These are phyloP conservation scores for Clamator glandarius DNA, from an alignment of 2,797 vertebrate species.

Conservation along the genomic window DNA sequence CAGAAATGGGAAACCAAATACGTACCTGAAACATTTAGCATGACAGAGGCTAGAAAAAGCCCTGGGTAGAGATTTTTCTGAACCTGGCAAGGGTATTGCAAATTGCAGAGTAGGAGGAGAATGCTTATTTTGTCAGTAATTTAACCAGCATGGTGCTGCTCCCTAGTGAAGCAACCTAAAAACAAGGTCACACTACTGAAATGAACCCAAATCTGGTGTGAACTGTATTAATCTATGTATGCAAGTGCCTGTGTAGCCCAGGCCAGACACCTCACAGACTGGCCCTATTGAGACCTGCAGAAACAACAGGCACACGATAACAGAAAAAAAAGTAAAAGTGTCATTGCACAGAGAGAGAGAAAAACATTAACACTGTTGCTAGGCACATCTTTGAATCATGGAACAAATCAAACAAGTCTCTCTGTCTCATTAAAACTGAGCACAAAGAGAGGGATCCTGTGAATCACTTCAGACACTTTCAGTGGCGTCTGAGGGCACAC, in stretches of 20 bases:
- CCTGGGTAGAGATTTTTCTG: background rate
- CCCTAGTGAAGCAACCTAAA: background rate
- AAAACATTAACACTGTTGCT: background rate
- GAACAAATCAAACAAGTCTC: background rate
- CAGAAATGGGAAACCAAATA: background rate
- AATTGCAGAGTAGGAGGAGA: background rate
- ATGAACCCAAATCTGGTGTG: background rate
- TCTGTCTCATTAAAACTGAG: background rate
- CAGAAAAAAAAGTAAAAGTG: background rate
- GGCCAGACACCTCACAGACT: background rate
- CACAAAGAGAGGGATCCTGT: background rate
- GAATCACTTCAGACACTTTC: background rate
- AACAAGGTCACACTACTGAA: background rate
- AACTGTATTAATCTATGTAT: background rate
- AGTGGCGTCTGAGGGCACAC: background rate
- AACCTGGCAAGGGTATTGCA: background rate
- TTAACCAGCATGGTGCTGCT: background rate
- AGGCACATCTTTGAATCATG: background rate
- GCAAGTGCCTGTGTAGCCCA: background rate
- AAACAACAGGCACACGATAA: background rate
- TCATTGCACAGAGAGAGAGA: background rate
- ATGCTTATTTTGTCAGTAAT: background rate
- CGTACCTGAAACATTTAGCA: background rate
- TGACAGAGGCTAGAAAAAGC: background rate
- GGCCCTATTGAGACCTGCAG: background rate